Conservation (phyloP, 2,797 vertebrate species). For the Hybognathus amarus region DNA sequence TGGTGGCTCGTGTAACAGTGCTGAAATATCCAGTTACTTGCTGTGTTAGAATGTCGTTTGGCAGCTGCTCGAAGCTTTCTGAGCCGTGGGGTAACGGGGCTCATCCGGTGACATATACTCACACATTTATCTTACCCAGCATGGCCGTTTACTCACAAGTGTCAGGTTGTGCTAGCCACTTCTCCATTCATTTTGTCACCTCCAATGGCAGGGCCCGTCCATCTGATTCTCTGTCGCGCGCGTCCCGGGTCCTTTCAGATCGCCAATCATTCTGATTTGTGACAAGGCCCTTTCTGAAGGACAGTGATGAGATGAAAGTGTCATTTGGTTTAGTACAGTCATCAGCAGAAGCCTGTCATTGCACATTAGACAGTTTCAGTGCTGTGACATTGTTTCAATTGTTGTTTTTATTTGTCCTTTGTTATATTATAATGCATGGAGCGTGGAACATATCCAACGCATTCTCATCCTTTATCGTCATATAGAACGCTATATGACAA, state of each 20-base stretch:
- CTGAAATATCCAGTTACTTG: constrained; percentile 55
- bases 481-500: too few relatives aligned
- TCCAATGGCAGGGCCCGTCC: constrained; percentile 25
- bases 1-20: neutral
- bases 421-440: neutral
- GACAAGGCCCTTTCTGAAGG: constrained; percentile 1
- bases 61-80: constrained; percentile 49
- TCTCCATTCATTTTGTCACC: constrained; percentile 53
- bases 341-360: neutral
- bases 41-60: constrained; percentile 46
- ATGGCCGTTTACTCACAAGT: constrained; percentile 41
- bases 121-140: constrained; percentile 27
- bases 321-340: constrained; percentile 17
- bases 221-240: neutral
- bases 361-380: neutral
- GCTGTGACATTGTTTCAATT: neutral
- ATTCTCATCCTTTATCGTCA: too few relatives aligned
- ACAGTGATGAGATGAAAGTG: constrained; percentile 5
- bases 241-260: neutral
- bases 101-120: constrained; percentile 48
- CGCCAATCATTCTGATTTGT: constrained; percentile 34
- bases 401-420: neutral
- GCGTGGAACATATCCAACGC: neutral
- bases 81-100: constrained; percentile 33
- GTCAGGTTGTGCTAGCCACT: constrained; percentile 45